Percentiles rank a stretch among this genome's conserved stretches.
These are phyloP conservation scores for Portevinia maculata DNA, from an alignment of 2,888 invertebrate genomes.

Conservation along the genomic window DNA sequence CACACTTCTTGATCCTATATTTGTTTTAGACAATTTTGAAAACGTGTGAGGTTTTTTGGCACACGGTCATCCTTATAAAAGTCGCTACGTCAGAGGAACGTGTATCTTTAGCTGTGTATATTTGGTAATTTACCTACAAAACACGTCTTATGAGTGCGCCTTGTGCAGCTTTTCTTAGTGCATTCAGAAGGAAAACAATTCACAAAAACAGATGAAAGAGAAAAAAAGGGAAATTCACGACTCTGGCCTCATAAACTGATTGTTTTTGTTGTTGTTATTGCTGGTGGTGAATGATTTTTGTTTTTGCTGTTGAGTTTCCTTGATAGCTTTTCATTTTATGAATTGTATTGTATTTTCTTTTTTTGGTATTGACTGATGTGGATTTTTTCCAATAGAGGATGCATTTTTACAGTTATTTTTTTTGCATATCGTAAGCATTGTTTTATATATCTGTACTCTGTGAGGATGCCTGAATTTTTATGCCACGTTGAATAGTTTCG, in stretches of 20 bases:
- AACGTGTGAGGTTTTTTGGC: slow-evolving; percentile 63
- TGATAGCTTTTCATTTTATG: slow-evolving; percentile 71
- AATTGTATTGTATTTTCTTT: slow-evolving; percentile 61
- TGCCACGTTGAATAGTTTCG: slow-evolving; percentile 50
- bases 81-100: slow-evolving; percentile 47
- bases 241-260: slow-evolving; percentile 71
- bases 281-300: slow-evolving; percentile 54
- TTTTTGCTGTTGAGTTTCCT: slow-evolving; percentile 61
- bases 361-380: slow-evolving; percentile 68
- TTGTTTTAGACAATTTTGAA: slow-evolving; percentile 34
- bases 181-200: slow-evolving; percentile 39
- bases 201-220: slow-evolving; percentile 51
- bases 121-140: slow-evolving; percentile 57
- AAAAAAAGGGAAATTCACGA: slow-evolving; percentile 61
- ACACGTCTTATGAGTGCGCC: slow-evolving; percentile 51
- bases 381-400: slow-evolving; percentile 70
- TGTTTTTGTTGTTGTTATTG: slow-evolving; percentile 51
- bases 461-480: slow-evolving; percentile 53
- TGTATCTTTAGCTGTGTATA: slow-evolving; percentile 30
- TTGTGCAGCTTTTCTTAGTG: slow-evolving; percentile 35
- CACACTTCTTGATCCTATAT: slow-evolving; percentile 36
- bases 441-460: slow-evolving; percentile 39
- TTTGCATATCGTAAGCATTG: slow-evolving; percentile 38
- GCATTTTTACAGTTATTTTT: slow-evolving; percentile 38
- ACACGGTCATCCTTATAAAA: slow-evolving; percentile 50